Evolutionary conservation across 2,888 invertebrate genomes (phyloP).

Genomic region (Leptopilina myrica): DNA sequence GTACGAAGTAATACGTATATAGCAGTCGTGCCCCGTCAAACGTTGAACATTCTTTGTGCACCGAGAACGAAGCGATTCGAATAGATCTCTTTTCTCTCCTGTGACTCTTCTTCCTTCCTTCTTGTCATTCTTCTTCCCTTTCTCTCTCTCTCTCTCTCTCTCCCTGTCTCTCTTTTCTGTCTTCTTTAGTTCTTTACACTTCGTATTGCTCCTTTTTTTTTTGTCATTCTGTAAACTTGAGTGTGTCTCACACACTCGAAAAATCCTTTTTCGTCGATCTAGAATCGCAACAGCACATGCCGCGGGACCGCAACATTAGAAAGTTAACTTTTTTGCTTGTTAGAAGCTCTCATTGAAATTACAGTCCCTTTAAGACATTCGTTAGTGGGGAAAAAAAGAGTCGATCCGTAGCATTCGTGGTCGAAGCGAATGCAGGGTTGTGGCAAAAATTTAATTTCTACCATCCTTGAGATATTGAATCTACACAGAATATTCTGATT

Average conservation of each 20-base stretch:
- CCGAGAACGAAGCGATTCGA: slow-evolving; percentile 41
- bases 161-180: slow-evolving; percentile 50
- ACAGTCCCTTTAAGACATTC: slow-evolving; percentile 31
- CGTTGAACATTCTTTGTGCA: slow-evolving; percentile 67
- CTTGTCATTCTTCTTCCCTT: slow-evolving; percentile 52
- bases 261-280: slow-evolving; percentile 35
- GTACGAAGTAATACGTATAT: slow-evolving; percentile 50
- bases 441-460: no score
- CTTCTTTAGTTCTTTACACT: slow-evolving; percentile 41
- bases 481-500: no score
- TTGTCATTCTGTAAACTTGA: not conserved
- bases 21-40: slow-evolving; percentile 67
- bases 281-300: slow-evolving; percentile 38
- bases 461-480: no score
- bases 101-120: slow-evolving; percentile 52
- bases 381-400: slow-evolving; percentile 25
- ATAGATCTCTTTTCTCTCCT: slow-evolving; percentile 37
- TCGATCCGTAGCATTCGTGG: not conserved
- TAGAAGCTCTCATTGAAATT: slow-evolving; percentile 33
- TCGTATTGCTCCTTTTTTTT: slow-evolving; percentile 44
- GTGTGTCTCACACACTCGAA: slow-evolving; percentile 28
- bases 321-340: slow-evolving; percentile 31
- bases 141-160: slow-evolving; percentile 42
- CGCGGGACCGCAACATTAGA: slow-evolving; percentile 18
- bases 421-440: no score